These are phyloP conservation scores for Thunnus maccoyii DNA, from an alignment of 2,113 vertebrate genomes.

Conservation along the genomic window DNA sequence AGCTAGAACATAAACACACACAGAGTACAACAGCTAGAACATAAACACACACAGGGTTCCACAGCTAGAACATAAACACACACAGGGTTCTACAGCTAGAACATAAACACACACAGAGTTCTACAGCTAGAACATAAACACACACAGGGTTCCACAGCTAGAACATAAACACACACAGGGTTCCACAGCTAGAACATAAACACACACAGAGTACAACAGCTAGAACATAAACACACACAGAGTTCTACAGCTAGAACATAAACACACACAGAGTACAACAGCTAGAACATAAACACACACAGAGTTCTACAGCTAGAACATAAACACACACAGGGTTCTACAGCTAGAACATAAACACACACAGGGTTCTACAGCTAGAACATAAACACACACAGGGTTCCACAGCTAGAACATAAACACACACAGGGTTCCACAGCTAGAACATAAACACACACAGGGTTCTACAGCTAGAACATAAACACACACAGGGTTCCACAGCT, in stretches of 20 bases:
- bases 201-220: not conserved
- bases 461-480: not conserved
- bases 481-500: not conserved
- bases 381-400: not conserved
- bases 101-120: not conserved
- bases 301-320: not conserved
- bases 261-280: not conserved
- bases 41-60: not conserved
- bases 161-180: not conserved
- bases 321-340: not conserved
- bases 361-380: not conserved
- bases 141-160: too few species aligned
- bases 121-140: not conserved
- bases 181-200: not conserved
- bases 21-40: not conserved
- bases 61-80: not conserved
- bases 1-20: not conserved
- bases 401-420: not conserved
- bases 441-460: not conserved
- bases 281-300: not conserved
- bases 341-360: not conserved
- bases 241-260: too few species aligned
- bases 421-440: not conserved
- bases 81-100: not conserved
- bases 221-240: not conserved